Base-by-base conservation (phyloP, 2,113 vertebrate genomes). In the Hyaena hyaena region DNA sequence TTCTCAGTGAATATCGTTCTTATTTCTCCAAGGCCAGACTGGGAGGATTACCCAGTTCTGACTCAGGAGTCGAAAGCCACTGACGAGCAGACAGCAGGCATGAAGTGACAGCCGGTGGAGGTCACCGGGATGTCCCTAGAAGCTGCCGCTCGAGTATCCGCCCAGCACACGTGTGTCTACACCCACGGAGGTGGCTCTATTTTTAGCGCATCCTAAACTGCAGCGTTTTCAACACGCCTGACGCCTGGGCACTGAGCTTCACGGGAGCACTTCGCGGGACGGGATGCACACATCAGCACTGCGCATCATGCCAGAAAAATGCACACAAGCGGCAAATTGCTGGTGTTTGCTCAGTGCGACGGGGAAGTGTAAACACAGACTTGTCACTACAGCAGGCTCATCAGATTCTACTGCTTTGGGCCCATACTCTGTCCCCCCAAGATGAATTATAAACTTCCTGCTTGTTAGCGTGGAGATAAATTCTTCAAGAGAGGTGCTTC, bases 321-420 rank as follows among this genome's bases (percentile, higher is more conserved):
- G 2, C 45, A 31, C 28, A 28, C 4, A 7, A 1, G 14, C 1
- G 77, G 23, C 7, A 1, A 7, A 7, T 1, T 0, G 4, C 83
- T 17, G 50, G 17, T 0, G 1, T 0, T 1, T 7, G 6, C 26
- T 26, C 31, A 4, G 14, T 3, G n/a, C 0, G 0, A 10, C 6
- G 1, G 28, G 71, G 9, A 7, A 15, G 33, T 3, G 21, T 58
- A 12, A 21, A 6, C 11, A 0, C 0, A 2, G 8, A 0, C 45
- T 23, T 45, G 61, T 28, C 80, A 0, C 2, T 17, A 43, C 0
- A 6, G 26, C 35, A 7, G 21, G 17, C 5, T 19, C 35, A 10
- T 23, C 26, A 4, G 9, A 26, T 23, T 14, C 24, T 2, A 5
- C 15, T 6, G 43, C 28, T 53, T n/a, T 1, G 53, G 35, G 68